phyloP scores from a whole-genome alignment of 2,797 vertebrate species.

The Avahi laniger region DNA sequence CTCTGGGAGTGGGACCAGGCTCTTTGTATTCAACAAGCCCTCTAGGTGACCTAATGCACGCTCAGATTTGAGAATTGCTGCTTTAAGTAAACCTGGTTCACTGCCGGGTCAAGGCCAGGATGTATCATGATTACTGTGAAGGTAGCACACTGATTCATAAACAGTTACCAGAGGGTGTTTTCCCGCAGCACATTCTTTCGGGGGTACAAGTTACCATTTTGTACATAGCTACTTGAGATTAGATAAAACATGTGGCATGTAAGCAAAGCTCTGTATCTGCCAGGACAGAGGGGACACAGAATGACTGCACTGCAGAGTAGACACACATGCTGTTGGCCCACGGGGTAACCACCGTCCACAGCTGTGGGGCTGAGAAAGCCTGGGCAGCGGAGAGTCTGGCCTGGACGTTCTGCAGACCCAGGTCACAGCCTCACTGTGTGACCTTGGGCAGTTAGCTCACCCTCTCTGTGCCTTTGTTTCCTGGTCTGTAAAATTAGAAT shows the following conservation, averaged over 20 bases:
- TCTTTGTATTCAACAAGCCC: background rate
- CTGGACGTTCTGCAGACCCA: background rate
- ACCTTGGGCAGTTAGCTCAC: background rate
- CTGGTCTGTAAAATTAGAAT: background rate
- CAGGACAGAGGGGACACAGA: background rate
- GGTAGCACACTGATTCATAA: background rate
- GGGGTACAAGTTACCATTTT: background rate
- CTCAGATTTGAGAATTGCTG: background rate
- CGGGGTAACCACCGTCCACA: background rate
- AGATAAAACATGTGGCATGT: background rate
- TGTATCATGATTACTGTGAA: background rate
- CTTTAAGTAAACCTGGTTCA: background rate
- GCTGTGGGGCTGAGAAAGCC: background rate
- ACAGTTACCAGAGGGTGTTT: background rate
- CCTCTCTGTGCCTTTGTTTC: background rate
- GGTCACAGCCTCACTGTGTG: background rate
- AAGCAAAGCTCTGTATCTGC: background rate
- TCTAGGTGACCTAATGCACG: background rate
- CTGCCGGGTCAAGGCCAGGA: background rate
- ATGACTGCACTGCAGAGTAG: background rate
- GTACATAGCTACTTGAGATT: constrained; percentile 6
- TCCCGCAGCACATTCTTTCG: background rate
- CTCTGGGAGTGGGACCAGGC: background rate
- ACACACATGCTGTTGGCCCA: background rate
- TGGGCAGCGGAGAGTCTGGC: background rate